Evolutionary conservation across 2,888 invertebrate genomes (phyloP), one percentile per base, ranked within the genome.

Genomic region (Melanophora roralis): DNA sequence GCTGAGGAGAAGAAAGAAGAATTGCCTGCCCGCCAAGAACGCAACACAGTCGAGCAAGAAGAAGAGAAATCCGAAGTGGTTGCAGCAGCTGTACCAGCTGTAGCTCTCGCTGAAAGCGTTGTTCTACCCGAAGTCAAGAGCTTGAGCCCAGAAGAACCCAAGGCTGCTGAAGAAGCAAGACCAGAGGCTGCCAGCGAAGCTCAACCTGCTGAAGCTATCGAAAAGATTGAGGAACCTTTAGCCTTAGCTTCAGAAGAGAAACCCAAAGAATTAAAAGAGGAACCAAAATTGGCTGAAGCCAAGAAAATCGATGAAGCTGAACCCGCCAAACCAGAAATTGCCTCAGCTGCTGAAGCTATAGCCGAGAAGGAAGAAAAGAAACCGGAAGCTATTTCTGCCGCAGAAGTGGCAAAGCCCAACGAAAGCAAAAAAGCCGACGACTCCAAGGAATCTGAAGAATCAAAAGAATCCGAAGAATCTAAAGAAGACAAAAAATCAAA

Each of bases 221-320:
- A 83, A 59, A 71, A 78, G 45, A 45, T 65, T 38, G 76, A 78
- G 51, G 78, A 78, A 67, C 72, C 76, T 14, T 59, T 78, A 7
- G 78, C 80, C 60, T 72, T 74, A 19, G 47, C 87, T 23, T 91
- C 91, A 1, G 77, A 79, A 47, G 83, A 86, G 38, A 85, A 83
- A 59, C 81, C 79, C 90, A 60, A 89, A 89, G 64, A 72, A 47
- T 45, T 64, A n/a, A 64, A 72, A 64, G 79, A 76, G 43, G 81
- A 74, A 47, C 59, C 40, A 23, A 72, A 78, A 34, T 2, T 89
- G 90, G 83, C 85, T 86, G 91, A 85, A 76, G 81, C 82, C 75
- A 85, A 84, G 77, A 84, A 85, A 82, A 83, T 84, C 60, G 83
- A 84, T 57, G 84, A 86, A 89, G 83, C 83, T 87, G 64, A 90